Conservation (phyloP, 2,113 vertebrate species). For the Corythoichthys intestinalis region DNA sequence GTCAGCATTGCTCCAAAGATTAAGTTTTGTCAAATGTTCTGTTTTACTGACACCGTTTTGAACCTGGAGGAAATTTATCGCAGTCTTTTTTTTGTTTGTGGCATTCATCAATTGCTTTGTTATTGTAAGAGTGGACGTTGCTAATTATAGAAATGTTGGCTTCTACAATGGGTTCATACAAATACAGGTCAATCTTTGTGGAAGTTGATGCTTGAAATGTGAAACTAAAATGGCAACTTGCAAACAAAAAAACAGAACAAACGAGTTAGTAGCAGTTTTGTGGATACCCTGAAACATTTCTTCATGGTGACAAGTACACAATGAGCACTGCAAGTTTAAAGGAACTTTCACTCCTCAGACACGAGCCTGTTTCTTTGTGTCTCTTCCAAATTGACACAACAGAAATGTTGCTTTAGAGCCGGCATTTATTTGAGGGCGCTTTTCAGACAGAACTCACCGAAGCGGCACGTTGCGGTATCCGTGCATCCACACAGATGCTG, state of each 20-base stretch:
- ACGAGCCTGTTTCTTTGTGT: not conserved
- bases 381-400: not conserved
- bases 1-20: too few relatives aligned
- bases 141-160: not conserved
- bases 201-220: not conserved
- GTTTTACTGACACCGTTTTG: not conserved
- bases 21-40: not conserved
- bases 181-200: not conserved
- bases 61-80: not conserved
- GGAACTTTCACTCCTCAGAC: not conserved
- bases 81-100: not conserved
- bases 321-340: not conserved
- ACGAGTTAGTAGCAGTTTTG: not conserved
- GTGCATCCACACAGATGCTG: not conserved
- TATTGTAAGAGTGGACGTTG: not conserved
- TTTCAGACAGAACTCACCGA: not conserved
- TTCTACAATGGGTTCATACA: not conserved
- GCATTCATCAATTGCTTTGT: not conserved
- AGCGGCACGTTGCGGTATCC: not conserved
- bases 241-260: not conserved
- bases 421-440: not conserved
- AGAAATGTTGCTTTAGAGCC: not conserved
- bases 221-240: not conserved
- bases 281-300: not conserved
- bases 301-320: not conserved